These are phyloP conservation scores for Caenorhabditis remanei DNA, from an alignment of 1,140 invertebrate genomes.

Conservation along the genomic window DNA sequence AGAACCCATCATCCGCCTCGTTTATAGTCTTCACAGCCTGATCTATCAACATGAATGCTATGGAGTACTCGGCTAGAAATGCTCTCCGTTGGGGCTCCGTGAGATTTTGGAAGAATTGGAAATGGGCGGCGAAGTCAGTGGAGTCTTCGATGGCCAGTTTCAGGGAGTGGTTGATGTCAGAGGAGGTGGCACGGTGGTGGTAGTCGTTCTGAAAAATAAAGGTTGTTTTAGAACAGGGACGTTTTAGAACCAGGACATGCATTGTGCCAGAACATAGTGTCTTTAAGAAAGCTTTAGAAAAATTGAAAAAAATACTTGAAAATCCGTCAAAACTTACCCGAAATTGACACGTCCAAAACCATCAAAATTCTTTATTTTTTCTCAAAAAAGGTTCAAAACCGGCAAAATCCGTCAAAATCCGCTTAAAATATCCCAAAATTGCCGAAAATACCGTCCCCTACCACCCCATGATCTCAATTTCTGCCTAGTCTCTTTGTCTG, in stretches of 20 bases:
- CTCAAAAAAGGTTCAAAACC: no score
- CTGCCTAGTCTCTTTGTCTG: no score
- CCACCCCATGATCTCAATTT: no score
- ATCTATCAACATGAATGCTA: constrained; percentile 48
- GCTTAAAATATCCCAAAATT: no score
- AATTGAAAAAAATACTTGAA: no score
- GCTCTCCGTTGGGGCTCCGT: not conserved
- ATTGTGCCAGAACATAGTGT: not conserved
- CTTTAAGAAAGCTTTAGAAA: no score
- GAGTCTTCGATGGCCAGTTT: constrained; percentile 20
- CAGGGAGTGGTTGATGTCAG: constrained; percentile 5
- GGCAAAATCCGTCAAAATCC: no score
- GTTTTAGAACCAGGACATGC: not conserved
- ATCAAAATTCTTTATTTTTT: no score
- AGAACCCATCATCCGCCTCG: constrained; percentile 3
- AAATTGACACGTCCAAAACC: no score
- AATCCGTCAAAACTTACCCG: no score
- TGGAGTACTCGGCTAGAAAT: not conserved
- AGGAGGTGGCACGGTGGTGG: not conserved
- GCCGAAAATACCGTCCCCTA: no score
- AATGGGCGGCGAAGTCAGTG: not conserved
- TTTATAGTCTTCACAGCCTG: not conserved
- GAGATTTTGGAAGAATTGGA: not conserved
- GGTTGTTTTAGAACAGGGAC: not conserved
- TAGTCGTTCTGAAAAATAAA: not conserved